Base-by-base conservation (phyloP, 2,888 invertebrate species). In the Linhomoeus sp. region DNA sequence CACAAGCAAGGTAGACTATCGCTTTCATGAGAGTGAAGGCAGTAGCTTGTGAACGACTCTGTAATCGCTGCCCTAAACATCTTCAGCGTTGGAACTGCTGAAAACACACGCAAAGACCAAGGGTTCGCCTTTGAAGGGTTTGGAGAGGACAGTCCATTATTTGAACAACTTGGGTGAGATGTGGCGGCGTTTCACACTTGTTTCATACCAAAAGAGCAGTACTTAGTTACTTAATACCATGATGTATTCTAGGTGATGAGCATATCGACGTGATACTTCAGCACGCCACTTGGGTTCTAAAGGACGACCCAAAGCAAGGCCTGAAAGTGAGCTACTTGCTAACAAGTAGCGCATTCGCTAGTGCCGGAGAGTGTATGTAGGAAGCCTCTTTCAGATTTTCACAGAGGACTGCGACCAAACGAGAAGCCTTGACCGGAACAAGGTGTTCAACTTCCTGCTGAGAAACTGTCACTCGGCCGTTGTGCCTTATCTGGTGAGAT, bases 211-310 rank as follows among this genome's bases (percentile, higher is more conserved):
- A n/a, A n/a, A n/a, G 58, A n/a, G n/a, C n/a, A n/a, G n/a, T n/a
- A n/a, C n/a, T n/a, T n/a, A n/a, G n/a, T n/a, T n/a, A n/a, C n/a
- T 41, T 41, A 17, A 26, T 7, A 7, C 15, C 22, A 22, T n/a
- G 45, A 40, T 46, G 45, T 41, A 37, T 58, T 61, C 15, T 64
- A 77, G 78, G 82, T 36, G 67, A 74, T 12, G 79, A 80, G 25
- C 76, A 88, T 59, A 73, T 86, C 55, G 79, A 83, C 51, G 69
- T 92, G 51, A 88, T 97, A 60, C 78, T 92, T 60, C 82, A 92
- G 63, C 94, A 86, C 71, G 77, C 88, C 22, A 80, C 81, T 53
- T 90, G 88, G 86, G 81, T 97, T 44, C 69, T 97, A 38, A 76
- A 76, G 49, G 77, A 80, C 55, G 74, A 82, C 64, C 82, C 88